Base-by-base conservation (phyloP, 2,888 invertebrate species). In the Mactromeris polynyma region DNA sequence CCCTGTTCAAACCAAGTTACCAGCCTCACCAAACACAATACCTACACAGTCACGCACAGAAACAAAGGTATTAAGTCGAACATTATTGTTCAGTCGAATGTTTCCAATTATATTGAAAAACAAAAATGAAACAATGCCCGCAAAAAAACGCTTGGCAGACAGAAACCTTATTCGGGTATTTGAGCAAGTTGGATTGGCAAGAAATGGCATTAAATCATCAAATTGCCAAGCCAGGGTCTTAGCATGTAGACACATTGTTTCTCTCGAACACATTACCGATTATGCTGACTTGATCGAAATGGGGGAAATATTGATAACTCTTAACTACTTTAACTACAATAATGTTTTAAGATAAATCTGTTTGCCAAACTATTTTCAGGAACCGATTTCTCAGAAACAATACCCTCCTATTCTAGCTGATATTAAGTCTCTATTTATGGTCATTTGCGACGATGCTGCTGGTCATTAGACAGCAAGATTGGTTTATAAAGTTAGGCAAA, bases 381-480 rank as follows among this genome's bases (percentile, higher is more conserved):
- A 79, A 40, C 11, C 11, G 42, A 79, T 79, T 42, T 79, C 79
- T 79, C 79, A 79, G 42, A 79, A 40, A 38, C 73, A 33, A 73
- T 33, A 79, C 79, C 40, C 26, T 79, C 31, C 42, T 26, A 79
- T 79, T 40, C 36, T 11, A 17, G 82, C 4, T 2, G 82, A 40
- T 58, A 33, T 38, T 69, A 69, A 69, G 21, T 21, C 83, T 33
- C 38, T 51, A 69, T 46, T 83, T 83, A 83, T 69, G 83, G 83
- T 83, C 83, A 73, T 83, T 83, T 83, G 36, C 36, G 73, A 33
- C 11, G 19, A 73, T 36, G 33, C 4, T 73, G 73, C 19, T 33
- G 73, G 73, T 73, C 33, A 36, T 73, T 73, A 73, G 73, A 73
- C 73, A 26, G 73, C 36, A 19, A 73, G 73, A 73, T 73, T 73